A percentile compares a stretch with the other conserved stretches of the same genome.
These are phyloP conservation scores for Phymorhynchus buccinoides DNA, from an alignment of 1,140 invertebrate genomes.

Conservation along the genomic window DNA sequence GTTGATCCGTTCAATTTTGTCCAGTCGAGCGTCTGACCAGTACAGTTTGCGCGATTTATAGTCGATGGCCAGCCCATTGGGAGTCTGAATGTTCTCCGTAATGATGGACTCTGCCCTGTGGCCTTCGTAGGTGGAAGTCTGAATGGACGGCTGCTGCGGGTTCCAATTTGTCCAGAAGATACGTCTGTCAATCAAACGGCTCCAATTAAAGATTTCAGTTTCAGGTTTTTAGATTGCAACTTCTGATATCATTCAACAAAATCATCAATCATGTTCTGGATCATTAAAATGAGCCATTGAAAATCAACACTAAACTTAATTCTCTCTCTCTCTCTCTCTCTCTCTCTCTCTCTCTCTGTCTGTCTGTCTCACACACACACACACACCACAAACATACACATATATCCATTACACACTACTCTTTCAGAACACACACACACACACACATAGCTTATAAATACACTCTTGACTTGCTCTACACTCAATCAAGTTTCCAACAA, in stretches of 20 bases:
- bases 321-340: background rate
- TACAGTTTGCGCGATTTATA: constrained; percentile 96
- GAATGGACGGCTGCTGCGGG: constrained; percentile 90
- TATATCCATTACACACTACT: too few species aligned
- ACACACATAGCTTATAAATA: too few species aligned
- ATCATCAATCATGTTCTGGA: too few species aligned
- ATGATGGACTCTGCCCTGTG: constrained; percentile 92
- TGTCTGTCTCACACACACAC: too few species aligned
- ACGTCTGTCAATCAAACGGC: constrained; percentile 83
- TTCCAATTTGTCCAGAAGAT: constrained; percentile 98
- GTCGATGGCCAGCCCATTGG: constrained; percentile 96
- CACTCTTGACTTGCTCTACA: too few species aligned
- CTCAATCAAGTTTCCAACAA: too few species aligned
- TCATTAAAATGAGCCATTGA: too few species aligned
- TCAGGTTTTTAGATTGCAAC: background rate
- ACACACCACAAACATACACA: too few species aligned
- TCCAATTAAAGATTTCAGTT: background rate
- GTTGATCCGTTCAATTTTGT: constrained; percentile 96
- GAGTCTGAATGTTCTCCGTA: constrained; percentile 93
- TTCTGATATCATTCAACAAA: too few species aligned
- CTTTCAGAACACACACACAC: too few species aligned
- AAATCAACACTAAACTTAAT: background rate
- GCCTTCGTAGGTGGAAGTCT: constrained; percentile 95
- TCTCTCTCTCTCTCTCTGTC: background rate
- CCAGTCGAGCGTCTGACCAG: constrained; percentile 97